Base-by-base conservation (phyloP, 2,888 invertebrate genomes). In the Iphiclides podalirius region DNA sequence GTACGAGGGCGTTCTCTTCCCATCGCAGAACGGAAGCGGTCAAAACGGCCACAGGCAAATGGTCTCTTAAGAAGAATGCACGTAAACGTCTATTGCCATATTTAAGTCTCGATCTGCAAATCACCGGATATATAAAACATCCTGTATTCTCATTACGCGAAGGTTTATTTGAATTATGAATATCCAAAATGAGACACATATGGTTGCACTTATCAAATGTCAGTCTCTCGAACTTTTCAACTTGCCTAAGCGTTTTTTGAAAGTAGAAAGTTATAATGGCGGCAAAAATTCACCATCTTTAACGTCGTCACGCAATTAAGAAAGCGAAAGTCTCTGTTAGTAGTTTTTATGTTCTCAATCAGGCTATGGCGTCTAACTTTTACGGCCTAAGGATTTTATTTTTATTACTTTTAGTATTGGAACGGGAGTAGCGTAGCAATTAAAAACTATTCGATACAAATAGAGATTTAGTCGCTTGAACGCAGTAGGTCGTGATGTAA, bases 1-100 rank as follows among this genome's bases (percentile, higher is more conserved):
- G 79, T 99, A 98, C 81, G 96, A 98, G 84, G 98, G 99, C 13
- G 95, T 98, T 6, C 90, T 99, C 4, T 97, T 96, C 78, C 86
- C 87, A 36, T 75, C 85, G 53, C 77, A 79, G 53, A 77, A 70
- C 53, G 76, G 75, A 44, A 89, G 77, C 60, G 79, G 79, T n/a
- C 81, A 77, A 52, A 84, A 80, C 55, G 78, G 77, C 23, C 82
- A 85, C 66, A 71, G 83, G 70, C 83, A 82, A 66, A 83, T 87
- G 81, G 83, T 86, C 31, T 85, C 86, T 55, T 88, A 87, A 79
- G 60, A 50, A 31, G 36, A 34, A 34, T 44, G 40, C 52, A 40
- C 35, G 17, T 15, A 15, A 26, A 26, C 34, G 43, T 40, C 36
- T 46, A 46, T 43, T 52, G 36, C 13, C 36, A 35, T 35, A 28